Evolutionary conservation across 1,140 invertebrate genomes (phyloP), one percentile per base, ranked within the genome.

Genomic region (Chymomyza costata): DNA sequence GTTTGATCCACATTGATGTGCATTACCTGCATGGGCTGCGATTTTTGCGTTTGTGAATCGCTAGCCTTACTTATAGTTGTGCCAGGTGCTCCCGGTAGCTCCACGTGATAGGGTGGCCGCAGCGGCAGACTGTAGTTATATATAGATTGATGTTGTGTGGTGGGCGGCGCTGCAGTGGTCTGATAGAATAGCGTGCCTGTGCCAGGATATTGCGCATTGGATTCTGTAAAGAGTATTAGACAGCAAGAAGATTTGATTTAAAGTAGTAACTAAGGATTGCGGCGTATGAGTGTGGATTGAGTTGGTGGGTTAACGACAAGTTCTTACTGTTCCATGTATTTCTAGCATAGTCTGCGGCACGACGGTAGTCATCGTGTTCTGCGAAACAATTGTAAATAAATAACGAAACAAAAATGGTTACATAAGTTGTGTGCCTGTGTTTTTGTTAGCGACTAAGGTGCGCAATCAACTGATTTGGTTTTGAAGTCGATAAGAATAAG

Each of bases 311-410:
- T 71, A 35, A 46, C 32, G 61, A 57, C 55, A n/a, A n/a, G 60
- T 68, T 90, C 92, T 92, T 87, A 94, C 92, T 93, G 87, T 93
- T 93, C 92, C 92, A 93, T 65, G 93, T 89, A 68, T 93, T 92
- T 82, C 92, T 88, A 65, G 91, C 88, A 88, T 92, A 91, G 81
- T 92, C 91, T 83, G 91, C 90, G 84, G 90, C 88, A 86, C 91
- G 89, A 64, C 91, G 88, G 84, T 89, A 90, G 85, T 93, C 91
- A 84, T 93, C 92, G 86, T 92, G 89, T 88, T 93, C 93, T 93
- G 88, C 66, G 91, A 89, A 65, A 60, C 71, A 65, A 67, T 71
- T 55, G 59, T 78, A 80, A 78, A 80, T 73, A 78, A 78, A 78
- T 78, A 78, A 64, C 63, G 58, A 78, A 78, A 76, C 76, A 50